These are phyloP conservation scores for Periophthalmodon schlosseri DNA, from an alignment of 2,113 vertebrate species.

Conservation along the genomic window DNA sequence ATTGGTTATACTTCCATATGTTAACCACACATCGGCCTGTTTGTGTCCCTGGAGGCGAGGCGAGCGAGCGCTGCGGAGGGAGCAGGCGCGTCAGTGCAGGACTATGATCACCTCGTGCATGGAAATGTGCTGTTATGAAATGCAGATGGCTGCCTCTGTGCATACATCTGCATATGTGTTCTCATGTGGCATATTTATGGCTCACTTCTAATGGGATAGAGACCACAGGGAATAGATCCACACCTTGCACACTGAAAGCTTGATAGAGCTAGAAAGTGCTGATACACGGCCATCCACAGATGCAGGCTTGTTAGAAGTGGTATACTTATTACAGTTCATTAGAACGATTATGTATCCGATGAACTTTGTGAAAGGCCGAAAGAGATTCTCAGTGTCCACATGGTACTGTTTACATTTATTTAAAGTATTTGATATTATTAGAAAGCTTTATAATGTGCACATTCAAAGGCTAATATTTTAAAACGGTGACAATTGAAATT, in stretches of 20 bases:
- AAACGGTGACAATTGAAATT: not conserved
- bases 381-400: not conserved
- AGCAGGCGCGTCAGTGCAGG: not conserved
- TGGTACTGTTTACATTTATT: not conserved
- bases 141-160: constrained; percentile 24
- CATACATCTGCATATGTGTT: constrained; percentile 24
- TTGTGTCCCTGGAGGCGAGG: constrained; percentile 20
- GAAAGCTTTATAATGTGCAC: not conserved
- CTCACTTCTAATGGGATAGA: constrained; percentile 6
- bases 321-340: constrained; percentile 37
- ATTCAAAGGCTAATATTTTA: not conserved
- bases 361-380: not conserved
- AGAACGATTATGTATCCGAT: constrained; percentile 25
- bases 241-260: constrained; percentile 6
- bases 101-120: constrained; percentile 39
- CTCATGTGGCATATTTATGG: constrained; percentile 8
- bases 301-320: constrained; percentile 20
- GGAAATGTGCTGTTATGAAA: constrained; percentile 30
- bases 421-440: not conserved
- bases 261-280: constrained; percentile 15
- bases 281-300: constrained; percentile 24
- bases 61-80: constrained; percentile 3
- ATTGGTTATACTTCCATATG: constrained; percentile 50
- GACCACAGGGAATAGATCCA: constrained; percentile 5
- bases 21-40: constrained; percentile 26